These are phyloP conservation scores for Macrocentrus cingulum DNA, from an alignment of 1,140 invertebrate species.

Conservation along the genomic window DNA sequence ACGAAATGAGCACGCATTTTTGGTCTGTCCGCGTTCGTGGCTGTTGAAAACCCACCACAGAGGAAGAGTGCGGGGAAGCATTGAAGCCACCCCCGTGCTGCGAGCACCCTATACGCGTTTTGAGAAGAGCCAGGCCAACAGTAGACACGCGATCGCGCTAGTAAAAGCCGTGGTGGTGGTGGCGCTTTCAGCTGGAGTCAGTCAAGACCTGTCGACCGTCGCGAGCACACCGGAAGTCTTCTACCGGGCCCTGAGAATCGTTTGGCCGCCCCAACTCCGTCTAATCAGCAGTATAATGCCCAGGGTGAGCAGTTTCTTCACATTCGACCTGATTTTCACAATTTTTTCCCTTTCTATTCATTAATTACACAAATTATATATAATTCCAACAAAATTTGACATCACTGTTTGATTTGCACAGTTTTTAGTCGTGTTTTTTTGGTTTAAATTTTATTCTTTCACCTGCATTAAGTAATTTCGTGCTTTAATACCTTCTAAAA, in stretches of 20 bases:
- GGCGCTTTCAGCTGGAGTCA: slow-evolving; percentile 32
- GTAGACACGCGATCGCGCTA: slow-evolving; percentile 36
- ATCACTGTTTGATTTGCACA: too few relatives aligned
- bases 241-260: slow-evolving; percentile 34
- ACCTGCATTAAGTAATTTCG: too few relatives aligned
- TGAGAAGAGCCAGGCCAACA: slow-evolving; percentile 18
- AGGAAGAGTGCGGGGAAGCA: not conserved
- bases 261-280: slow-evolving; percentile 36
- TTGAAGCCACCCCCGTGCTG: slow-evolving; percentile 28
- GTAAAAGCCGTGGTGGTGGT: slow-evolving; percentile 26
- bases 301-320: too few relatives aligned
- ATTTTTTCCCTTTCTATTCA: too few relatives aligned
- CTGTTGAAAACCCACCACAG: too few relatives aligned
- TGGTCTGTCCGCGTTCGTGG: too few relatives aligned
- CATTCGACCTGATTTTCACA: not conserved
- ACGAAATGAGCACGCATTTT: too few relatives aligned
- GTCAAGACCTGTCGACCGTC: slow-evolving; percentile 43
- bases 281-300: not conserved
- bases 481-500: too few relatives aligned
- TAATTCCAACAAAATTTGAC: too few relatives aligned
- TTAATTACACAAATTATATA: too few relatives aligned
- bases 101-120: slow-evolving; percentile 24
- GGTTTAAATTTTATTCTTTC: too few relatives aligned
- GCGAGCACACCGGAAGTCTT: slow-evolving; percentile 34
- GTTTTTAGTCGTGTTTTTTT: too few relatives aligned